Evolutionary conservation across 92 coral and sea anemone species (phyloP), one percentile per base, ranked within the genome.

Genomic region (Montipora capitata): DNA sequence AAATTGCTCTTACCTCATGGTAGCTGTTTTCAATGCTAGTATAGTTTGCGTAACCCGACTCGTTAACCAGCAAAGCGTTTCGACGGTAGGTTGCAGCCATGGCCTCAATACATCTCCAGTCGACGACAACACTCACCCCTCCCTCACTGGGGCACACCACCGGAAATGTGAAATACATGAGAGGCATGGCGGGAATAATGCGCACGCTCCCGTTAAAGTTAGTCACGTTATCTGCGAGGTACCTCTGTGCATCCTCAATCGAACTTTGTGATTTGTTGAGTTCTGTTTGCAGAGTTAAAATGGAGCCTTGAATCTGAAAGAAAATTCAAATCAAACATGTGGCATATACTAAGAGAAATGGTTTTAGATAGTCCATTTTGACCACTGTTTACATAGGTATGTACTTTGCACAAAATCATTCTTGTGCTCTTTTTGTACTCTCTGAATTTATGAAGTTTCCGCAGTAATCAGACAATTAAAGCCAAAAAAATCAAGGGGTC

Each of bases 121-220:
- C 98, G 71, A 89, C 95, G 61, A 78, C 88, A 48, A 95, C 98
- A 44, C 64, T 72, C 48, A 87, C 82, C 72, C 94, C 93, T 48
- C 87, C 79, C 42, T 86, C 79, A 13, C 92, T 88, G 69, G 81
- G 74, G 70, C 91, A 89, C 57, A 92, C 94, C 5, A 54, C 87
- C 27, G 98, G 98, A 41, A 80, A 71, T 11, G 94, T 78, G 10
- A 67, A 17, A 66, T 80, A 68, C 58, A 73, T 73, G 44, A 70
- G 11, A n/a, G 89, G 65, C 1, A 41, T 58, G 62, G 82, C 74
- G 2, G 97, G 96, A 15, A 56, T 41, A 14, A 96, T 89, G 70
- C 83, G 81, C 45, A 97, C 93, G n/a, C 98, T 95, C 14, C 99
- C 99, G 67, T 96, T 94, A 68, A 94, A 97, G 75, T 87, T 91